Percentiles rank a stretch among this genome's conserved stretches.
phyloP scores from a whole-genome alignment of 2,797 vertebrate genomes.

The Lepidocolaptes lacrymiger region DNA sequence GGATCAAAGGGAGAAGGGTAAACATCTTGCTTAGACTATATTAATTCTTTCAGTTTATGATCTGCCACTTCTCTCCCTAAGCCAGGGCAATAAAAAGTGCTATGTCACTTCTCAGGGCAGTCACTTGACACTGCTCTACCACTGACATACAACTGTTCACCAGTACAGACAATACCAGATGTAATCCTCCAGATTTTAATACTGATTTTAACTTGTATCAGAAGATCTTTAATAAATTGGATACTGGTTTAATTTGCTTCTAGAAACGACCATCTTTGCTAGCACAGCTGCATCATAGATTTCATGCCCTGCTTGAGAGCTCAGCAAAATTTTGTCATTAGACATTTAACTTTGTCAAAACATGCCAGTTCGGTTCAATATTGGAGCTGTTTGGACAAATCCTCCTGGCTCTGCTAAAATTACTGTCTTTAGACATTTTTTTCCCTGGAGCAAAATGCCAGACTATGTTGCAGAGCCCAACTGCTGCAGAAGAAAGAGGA shows the following conservation, averaged over 20 bases:
- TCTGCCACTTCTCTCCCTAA: not conserved
- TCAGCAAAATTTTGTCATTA: not conserved
- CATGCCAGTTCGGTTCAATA: not conserved
- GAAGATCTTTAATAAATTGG: not conserved
- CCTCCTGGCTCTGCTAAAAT: conserved; percentile 10
- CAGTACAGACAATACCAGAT: not conserved
- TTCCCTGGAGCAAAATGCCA: not conserved
- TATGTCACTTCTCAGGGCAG: not conserved
- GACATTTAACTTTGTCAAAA: not conserved
- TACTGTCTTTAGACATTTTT: not conserved
- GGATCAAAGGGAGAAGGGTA: not conserved
- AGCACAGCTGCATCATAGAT: not conserved
- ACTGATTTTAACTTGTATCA: not conserved
- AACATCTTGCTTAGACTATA: not conserved
- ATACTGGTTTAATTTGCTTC: not conserved
- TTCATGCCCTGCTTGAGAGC: not conserved
- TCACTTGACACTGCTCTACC: not conserved
- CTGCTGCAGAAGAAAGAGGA: not conserved
- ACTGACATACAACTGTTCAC: not conserved
- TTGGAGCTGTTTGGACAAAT: not conserved
- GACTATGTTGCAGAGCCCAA: not conserved
- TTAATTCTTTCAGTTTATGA: not conserved
- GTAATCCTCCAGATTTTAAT: not conserved
- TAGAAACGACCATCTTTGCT: not conserved
- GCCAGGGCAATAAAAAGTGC: not conserved